Evolutionary conservation across 2,888 invertebrate species (phyloP), one percentile per base, ranked within the genome.

Genomic region (Machimus rusticus): DNA sequence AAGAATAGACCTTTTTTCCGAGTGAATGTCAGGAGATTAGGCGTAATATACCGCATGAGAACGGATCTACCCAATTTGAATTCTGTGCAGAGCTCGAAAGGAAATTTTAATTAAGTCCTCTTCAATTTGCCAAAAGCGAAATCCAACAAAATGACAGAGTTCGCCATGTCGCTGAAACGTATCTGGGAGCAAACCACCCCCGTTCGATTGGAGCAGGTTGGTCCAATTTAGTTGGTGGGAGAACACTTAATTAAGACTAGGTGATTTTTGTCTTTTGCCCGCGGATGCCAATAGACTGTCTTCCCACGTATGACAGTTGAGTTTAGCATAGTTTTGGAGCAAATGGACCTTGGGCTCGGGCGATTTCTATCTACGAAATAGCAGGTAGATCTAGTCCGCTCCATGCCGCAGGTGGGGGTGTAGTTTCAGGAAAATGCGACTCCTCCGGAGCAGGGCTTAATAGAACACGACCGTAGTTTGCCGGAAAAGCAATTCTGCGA

Each of bases 41-140:
- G 39, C 55, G 1, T 81, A 81, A 81, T 81, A 81, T 34, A 55
- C 28, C 51, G 55, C 37, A 81, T 31, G 31, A 51, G 39, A 34
- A 57, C 55, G 39, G 51, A 81, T 81, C 55, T 31, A 28, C 55
- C 28, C 55, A 81, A 81, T 81, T 81, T 81, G 55, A 81, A 81
- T 81, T 81, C 28, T 31, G 55, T 16, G 81, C 28, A 81, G 78
- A 78, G 78, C 51, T 81, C 31, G n/a, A 81, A 81, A 81, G 16
- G 81, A 55, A 51, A 55, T 55, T 81, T 81, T 81, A 78, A 78
- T 78, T 78, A 78, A 78, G 37, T 43, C 43, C 23, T 78, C 23
- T 28, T 28, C 8, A 19, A 66, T 23, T 66, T 66, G 66, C 66
- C 66, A 66, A 66, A 66, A 66, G 23, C 66, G 66, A 28, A 23